Percentiles rank a stretch among this genome's conserved stretches.
Evolutionary conservation across 2,113 vertebrate species (phyloP).

Genomic region (Stictonetta naevosa): DNA sequence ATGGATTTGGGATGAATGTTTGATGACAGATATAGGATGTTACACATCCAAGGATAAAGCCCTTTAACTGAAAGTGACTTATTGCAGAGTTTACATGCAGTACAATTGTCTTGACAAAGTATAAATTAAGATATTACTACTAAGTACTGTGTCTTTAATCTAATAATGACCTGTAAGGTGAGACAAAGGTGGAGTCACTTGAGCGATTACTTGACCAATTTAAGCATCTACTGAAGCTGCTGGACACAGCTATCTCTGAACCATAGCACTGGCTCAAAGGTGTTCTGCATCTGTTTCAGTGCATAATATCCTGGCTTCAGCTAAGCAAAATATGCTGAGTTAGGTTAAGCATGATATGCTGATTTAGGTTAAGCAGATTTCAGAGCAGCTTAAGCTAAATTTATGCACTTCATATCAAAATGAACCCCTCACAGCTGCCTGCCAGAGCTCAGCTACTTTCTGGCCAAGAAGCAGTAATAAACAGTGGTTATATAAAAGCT

Average conservation of each 20-base stretch:
- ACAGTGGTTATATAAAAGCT: not conserved
- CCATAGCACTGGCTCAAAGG: not conserved
- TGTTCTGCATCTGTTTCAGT: not conserved
- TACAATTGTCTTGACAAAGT: not conserved
- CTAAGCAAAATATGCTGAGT: not conserved
- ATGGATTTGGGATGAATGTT: not conserved
- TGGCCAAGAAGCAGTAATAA: not conserved
- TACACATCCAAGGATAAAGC: not conserved
- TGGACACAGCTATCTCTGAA: not conserved
- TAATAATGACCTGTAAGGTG: not conserved
- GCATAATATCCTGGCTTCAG: not conserved
- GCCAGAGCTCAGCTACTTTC: not conserved
- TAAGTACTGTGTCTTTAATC: not conserved
- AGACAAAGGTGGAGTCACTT: not conserved
- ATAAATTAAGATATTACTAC: not conserved
- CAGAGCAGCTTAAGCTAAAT: not conserved
- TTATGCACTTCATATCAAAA: not conserved
- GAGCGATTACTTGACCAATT: not conserved
- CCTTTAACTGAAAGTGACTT: not conserved
- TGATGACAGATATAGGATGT: not conserved
- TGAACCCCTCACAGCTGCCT: not conserved
- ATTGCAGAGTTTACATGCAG: not conserved
- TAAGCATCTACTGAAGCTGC: not conserved
- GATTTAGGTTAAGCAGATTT: not conserved
- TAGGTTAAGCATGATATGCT: not conserved